Conservation (phyloP, 2,797 vertebrate species). For the Paramormyrops hopkinsi region DNA sequence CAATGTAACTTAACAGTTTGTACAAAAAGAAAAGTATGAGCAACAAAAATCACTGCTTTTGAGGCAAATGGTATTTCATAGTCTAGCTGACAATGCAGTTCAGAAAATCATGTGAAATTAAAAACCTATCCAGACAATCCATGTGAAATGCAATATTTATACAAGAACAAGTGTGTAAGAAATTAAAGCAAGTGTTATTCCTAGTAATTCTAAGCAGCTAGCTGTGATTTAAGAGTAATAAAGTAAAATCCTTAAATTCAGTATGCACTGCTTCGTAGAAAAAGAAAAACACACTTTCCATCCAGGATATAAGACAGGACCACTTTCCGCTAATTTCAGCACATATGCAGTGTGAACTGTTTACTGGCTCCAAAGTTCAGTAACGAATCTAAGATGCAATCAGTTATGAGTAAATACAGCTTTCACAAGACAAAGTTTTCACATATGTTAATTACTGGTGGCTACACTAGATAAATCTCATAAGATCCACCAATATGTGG, state of each 20-base stretch:
- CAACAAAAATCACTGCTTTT: not conserved
- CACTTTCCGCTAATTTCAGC: not conserved
- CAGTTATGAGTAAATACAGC: not conserved
- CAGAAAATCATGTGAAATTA: not conserved
- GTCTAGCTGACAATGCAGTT: not conserved
- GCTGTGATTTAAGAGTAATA: not conserved
- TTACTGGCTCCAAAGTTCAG: not conserved
- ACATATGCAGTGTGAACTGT: not conserved
- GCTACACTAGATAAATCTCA: not conserved
- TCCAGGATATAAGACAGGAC: not conserved
- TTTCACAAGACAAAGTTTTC: not conserved
- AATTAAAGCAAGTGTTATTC: not conserved
- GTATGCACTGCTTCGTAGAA: not conserved
- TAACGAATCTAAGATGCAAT: not conserved
- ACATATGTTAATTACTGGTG: not conserved
- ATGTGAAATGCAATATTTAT: not conserved
- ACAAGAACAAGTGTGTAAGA: not conserved
- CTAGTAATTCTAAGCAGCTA: not conserved
- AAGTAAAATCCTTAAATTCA: slow-evolving; percentile 1
- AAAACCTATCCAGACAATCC: not conserved
- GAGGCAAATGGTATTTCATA: not conserved
- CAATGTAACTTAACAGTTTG: not conserved
- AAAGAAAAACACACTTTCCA: not conserved
- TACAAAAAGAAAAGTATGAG: not conserved
- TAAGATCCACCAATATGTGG: not conserved